Base-by-base conservation (phyloP, 2,797 vertebrate genomes). In the Amblyopsis hoosieri region DNA sequence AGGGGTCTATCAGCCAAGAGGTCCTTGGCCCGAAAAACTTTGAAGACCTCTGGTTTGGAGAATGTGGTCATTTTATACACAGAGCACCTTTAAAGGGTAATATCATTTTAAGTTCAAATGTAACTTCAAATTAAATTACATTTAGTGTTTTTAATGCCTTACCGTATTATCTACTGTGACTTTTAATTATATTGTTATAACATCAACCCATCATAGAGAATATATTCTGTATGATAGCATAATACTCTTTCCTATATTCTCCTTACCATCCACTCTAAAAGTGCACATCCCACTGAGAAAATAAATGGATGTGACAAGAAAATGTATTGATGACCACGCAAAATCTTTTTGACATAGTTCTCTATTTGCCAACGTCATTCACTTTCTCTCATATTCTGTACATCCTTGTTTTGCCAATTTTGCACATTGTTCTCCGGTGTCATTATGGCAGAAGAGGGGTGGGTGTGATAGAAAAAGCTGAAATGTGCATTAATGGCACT, bases 371-470 rank as follows among this genome's bases (percentile, higher is more conserved):
- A 45, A 5, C 69, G 33, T 76, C 66, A 46, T 64, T 55, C 50
- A 60, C 46, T 65, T 75, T 69, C 50, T 67, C 17, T 57, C 12
- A 45, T 33, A 23, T 57, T 64, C 42, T 42, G 48, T n/a, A 23
- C 53, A 29, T 63, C 48, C 61, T 71, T 57, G 57, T 74, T 76
- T 75, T 53, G 37, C 37, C 45, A 66, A 48, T 12, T 2, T 49
- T 54, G 47, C 45, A 67, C 63, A 75, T 71, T 3, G 42, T 58
- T 67, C 37, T n/a, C 55, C 33, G 72, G 70, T 78, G 49, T 71
- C 64, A 46, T 1, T 31, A 69, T 48, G 50, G 54, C 52, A 57
- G 33, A 69, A 64, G 64, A 71, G 74, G 72, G 80, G 78, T 67
- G 67, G 66, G 62, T 56, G 17, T 49, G 71, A 72, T 52, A 48